Base-by-base conservation (phyloP, 2,888 invertebrate genomes). In the Dryococelus australis region DNA sequence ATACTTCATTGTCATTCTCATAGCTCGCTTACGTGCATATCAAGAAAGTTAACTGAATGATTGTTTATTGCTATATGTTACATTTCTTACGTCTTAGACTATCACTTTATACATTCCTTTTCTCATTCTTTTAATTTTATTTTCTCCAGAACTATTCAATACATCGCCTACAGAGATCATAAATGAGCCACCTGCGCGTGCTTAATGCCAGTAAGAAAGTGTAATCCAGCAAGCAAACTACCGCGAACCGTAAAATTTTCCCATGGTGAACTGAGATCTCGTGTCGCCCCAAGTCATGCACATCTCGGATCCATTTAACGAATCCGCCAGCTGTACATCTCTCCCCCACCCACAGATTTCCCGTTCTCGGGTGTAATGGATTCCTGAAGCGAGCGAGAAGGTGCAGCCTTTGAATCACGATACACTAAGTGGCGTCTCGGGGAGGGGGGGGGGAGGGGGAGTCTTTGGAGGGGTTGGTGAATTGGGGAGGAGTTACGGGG, bases 401-500 rank as follows among this genome's bases (percentile, higher is more conserved):
- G n/a, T 24, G 65, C 65, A n/a, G 65, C 65, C 65, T 65, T 65
- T 65, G 65, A 65, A 65, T 65, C 65, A 65, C 65, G 65, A 65
- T 65, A 65, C 65, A 65, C 65, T 65, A 65, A 65, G 65, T 65
- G 65, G 65, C n/a, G 65, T 8, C 20, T 16, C 20, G n/a, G 65
- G 65, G 8, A 1, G 65, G 8, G 8, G 51, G 24, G 0, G 65
- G 65, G 2, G n/a, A 65, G 24, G 65, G 65, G 65, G 24, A n/a
- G n/a, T n/a, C n/a, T n/a, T 65, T 12, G 0, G 20, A 51, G 20
- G 51, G 51, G 51, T n/a, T n/a, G 51, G 51, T 0, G 51, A 20
- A 8, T 51, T 16, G 51, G 51, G 0, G 20, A 16, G 51, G 51
- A 12, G 20, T 51, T 51, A 20, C 12, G 8, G 65, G n/a, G 24